Conservation (phyloP, 1,140 invertebrate species). For the Teleopsis dalmanni region DNA sequence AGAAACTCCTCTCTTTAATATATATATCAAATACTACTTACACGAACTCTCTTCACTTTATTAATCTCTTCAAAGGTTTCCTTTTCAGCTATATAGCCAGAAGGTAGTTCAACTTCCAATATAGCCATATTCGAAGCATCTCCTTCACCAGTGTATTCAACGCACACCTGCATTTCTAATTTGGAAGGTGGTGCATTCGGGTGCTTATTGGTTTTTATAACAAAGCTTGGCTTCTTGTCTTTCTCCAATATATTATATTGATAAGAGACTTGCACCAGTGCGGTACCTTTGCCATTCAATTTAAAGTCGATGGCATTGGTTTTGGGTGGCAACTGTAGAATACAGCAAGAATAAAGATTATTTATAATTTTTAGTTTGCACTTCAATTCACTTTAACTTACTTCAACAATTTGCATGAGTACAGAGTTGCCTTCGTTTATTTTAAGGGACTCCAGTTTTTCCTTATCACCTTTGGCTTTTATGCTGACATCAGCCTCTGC, state of each 20-base stretch:
- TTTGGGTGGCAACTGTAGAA: conserved; percentile 20
- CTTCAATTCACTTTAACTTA: conserved; percentile 9
- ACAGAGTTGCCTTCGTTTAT: conserved; percentile 29
- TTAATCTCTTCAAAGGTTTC: conserved; percentile 27
- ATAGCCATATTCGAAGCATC: conserved; percentile 76
- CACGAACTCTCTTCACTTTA: conserved; percentile 27
- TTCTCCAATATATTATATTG: conserved; percentile 75
- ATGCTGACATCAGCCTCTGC: conserved; percentile 23
- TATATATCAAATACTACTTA: conserved; percentile 10
- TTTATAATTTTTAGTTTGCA: neutral
- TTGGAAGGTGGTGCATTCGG: conserved; percentile 63
- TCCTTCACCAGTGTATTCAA: conserved; percentile 37
- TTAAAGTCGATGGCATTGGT: conserved; percentile 48
- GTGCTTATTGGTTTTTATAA: conserved; percentile 62
- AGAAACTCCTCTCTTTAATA: neutral
- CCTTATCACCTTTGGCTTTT: conserved; percentile 20
- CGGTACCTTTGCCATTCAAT: conserved; percentile 67
- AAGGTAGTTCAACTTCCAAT: conserved; percentile 76
- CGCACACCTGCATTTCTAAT: conserved; percentile 67
- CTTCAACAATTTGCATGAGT: conserved; percentile 33
- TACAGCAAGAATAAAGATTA: neutral
- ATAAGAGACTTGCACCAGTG: conserved; percentile 70
- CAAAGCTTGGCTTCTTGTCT: conserved; percentile 72
- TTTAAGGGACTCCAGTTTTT: conserved; percentile 27
- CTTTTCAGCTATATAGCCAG: conserved; percentile 57